A percentile compares a stretch with the other conserved stretches of the same genome.
phyloP scores from a whole-genome alignment of 2,888 invertebrate species.

The Pyrocoelia pectoralis region DNA sequence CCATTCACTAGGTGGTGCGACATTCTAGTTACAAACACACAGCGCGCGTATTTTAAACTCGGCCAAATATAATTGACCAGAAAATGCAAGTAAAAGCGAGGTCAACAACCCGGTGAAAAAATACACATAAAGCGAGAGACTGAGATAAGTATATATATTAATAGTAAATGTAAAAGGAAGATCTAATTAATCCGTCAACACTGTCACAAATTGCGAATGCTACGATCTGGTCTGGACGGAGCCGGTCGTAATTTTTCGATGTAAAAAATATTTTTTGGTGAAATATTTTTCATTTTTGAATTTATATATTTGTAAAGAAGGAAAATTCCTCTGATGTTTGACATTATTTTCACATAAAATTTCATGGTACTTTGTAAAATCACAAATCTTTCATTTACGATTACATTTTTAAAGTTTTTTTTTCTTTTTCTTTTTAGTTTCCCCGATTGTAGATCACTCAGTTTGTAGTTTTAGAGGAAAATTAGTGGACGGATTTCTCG shows the following conservation, averaged over 20 bases:
- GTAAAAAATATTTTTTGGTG: too few species aligned
- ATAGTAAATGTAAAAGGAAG: conserved; percentile 27
- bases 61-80: background rate
- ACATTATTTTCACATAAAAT: conserved; percentile 1
- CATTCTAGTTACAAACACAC: too few species aligned
- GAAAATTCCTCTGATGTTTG: conserved; percentile 4
- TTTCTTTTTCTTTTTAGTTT: background rate
- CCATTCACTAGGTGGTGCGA: too few species aligned
- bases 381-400: conserved; percentile 1
- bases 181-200: conserved; percentile 30
- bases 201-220: conserved; percentile 26
- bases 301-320: conserved; percentile 11
- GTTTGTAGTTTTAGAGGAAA: background rate
- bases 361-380: conserved; percentile 2
- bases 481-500: background rate
- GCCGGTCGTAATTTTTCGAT: conserved; percentile 14
- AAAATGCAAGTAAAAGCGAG: background rate
- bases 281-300: conserved; percentile 6
- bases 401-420: background rate
- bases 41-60: background rate
- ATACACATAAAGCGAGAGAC: conserved; percentile 21
- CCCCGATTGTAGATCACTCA: background rate
- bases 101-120: conserved; percentile 19
- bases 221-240: conserved; percentile 29
- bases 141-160: conserved; percentile 19